These are phyloP conservation scores for Apamea anceps DNA, from an alignment of 2,888 invertebrate species.

Conservation along the genomic window DNA sequence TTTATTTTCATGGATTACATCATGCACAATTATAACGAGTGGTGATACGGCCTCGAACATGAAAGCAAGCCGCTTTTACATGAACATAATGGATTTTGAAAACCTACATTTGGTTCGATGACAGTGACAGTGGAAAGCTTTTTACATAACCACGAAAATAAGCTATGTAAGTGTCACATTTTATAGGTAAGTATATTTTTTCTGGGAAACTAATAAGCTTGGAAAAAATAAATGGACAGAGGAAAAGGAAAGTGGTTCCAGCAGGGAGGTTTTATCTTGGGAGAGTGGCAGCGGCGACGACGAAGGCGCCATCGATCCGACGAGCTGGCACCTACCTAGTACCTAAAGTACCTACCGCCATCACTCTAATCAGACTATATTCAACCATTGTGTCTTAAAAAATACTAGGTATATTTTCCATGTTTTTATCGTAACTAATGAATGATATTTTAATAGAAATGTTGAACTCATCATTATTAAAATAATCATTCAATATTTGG, in stretches of 20 bases:
- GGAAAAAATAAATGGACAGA: slow-evolving; percentile 61
- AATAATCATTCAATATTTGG: not conserved
- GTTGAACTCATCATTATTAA: not conserved
- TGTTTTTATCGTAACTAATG: not conserved
- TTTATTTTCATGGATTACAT: not conserved
- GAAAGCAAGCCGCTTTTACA: slow-evolving; percentile 1
- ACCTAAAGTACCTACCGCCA: slow-evolving; percentile 27
- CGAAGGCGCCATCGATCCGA: slow-evolving; percentile 64
- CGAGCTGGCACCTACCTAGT: slow-evolving; percentile 25
- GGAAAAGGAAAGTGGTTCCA: slow-evolving; percentile 63
- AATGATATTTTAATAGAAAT: not conserved
- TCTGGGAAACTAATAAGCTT: slow-evolving; percentile 52
- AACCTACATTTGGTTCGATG: slow-evolving; percentile 27
- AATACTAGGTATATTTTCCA: not conserved
- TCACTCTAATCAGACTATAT: slow-evolving; percentile 20
- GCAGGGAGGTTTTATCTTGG: slow-evolving; percentile 63
- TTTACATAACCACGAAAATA: slow-evolving; percentile 45
- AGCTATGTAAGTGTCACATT: slow-evolving; percentile 18
- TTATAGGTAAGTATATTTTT: slow-evolving; percentile 19
- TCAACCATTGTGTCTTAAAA: not conserved
- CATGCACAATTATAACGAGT: slow-evolving; percentile 19
- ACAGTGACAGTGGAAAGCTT: slow-evolving; percentile 44
- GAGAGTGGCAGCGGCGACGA: slow-evolving; percentile 42
- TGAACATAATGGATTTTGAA: slow-evolving; percentile 34
- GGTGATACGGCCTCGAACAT: not conserved